phyloP scores from a whole-genome alignment of 2,888 invertebrate species.

The Zeuzera pyrina region DNA sequence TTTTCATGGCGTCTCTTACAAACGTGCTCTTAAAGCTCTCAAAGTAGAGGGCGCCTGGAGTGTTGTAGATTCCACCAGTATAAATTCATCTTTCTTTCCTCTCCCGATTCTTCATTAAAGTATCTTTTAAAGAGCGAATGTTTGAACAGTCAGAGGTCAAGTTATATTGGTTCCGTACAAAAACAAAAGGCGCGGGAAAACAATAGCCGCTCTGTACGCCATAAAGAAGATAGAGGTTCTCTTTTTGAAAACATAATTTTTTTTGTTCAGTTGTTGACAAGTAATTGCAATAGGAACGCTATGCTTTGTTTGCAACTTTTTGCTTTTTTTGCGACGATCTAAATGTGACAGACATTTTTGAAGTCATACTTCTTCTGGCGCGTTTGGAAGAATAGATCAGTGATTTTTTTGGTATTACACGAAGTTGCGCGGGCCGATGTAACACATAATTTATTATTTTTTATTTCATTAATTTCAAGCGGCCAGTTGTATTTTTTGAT shows the following conservation, averaged over 20 bases:
- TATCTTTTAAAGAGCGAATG: constrained; percentile 18
- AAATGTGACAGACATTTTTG: too few species aligned
- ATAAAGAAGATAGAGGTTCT: constrained; percentile 27
- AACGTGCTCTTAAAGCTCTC: constrained; percentile 30
- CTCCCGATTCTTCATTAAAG: constrained; percentile 18
- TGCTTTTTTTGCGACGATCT: too few species aligned
- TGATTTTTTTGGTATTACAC: too few species aligned
- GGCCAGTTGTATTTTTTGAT: too few species aligned
- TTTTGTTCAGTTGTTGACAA: background rate
- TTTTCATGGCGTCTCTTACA: constrained; percentile 28
- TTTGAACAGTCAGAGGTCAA: constrained; percentile 24
- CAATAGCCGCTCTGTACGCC: constrained; percentile 32
- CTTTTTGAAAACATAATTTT: constrained; percentile 22
- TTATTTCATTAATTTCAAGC: too few species aligned
- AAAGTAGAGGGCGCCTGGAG: constrained; percentile 33
- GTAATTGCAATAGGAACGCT: too few species aligned
- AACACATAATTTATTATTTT: too few species aligned
- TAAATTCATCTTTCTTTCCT: constrained; percentile 18
- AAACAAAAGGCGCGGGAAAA: constrained; percentile 48
- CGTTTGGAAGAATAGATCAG: too few species aligned
- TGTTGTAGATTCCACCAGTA: constrained; percentile 24
- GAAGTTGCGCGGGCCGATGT: too few species aligned
- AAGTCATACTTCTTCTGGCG: too few species aligned
- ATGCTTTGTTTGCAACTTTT: too few species aligned
- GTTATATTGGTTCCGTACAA: constrained; percentile 24